These are phyloP conservation scores for Solen grandis DNA, from an alignment of 1,140 invertebrate species.

Conservation along the genomic window DNA sequence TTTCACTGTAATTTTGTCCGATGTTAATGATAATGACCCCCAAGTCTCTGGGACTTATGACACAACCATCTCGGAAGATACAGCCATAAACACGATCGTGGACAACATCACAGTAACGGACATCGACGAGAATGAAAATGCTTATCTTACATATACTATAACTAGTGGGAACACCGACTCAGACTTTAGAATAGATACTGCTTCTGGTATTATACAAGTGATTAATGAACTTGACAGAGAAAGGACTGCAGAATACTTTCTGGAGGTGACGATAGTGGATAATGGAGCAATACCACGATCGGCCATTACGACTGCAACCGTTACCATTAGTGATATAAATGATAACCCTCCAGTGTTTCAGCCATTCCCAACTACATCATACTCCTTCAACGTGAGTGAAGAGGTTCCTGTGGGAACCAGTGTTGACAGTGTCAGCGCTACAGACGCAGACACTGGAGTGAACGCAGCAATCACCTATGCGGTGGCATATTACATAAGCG, in stretches of 20 bases:
- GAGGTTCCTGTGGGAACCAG: constrained; percentile 32
- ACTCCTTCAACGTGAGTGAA: constrained; percentile 55
- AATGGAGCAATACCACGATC: constrained; percentile 50
- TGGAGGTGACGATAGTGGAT: constrained; percentile 63
- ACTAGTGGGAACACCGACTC: constrained; percentile 59
- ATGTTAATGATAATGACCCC: constrained; percentile 68
- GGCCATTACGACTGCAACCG: constrained; percentile 50
- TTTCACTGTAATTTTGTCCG: constrained; percentile 64
- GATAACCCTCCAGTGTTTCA: constrained; percentile 66
- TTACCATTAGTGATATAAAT: constrained; percentile 68
- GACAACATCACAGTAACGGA: constrained; percentile 66
- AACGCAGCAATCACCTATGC: constrained; percentile 59
- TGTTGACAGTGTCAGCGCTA: constrained; percentile 50
- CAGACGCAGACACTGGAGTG: constrained; percentile 60
- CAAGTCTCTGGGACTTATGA: constrained; percentile 62
- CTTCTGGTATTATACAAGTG: constrained; percentile 66
- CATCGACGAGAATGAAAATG: constrained; percentile 64
- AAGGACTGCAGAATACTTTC: constrained; percentile 44
- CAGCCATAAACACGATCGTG: constrained; percentile 60
- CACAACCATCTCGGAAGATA: constrained; percentile 64
- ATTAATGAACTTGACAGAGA: constrained; percentile 64
- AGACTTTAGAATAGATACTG: constrained; percentile 62
- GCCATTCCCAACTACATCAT: constrained; percentile 35
- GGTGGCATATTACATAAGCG: constrained; percentile 55
- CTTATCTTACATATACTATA: constrained; percentile 61